These are phyloP conservation scores for Nycticorax nycticorax DNA, from an alignment of 2,113 vertebrate species.

Conservation along the genomic window DNA sequence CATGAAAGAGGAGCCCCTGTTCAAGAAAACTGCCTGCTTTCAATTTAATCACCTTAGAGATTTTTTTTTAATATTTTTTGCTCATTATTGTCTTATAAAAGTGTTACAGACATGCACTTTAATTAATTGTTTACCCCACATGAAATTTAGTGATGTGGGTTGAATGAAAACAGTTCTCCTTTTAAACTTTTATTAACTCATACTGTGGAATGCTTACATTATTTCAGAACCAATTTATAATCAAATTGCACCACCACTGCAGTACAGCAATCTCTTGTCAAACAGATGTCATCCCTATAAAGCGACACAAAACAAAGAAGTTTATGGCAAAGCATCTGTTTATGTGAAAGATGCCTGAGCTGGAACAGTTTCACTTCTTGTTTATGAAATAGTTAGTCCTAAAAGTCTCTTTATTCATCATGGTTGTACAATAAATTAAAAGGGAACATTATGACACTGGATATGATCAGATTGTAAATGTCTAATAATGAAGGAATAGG, in stretches of 20 bases:
- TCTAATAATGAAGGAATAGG: slow-evolving; percentile 67
- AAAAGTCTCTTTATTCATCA: slow-evolving; percentile 72
- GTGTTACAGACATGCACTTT: neutral
- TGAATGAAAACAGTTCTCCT: slow-evolving; percentile 64
- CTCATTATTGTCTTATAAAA: neutral
- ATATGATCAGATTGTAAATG: slow-evolving; percentile 64
- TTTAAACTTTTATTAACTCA: slow-evolving; percentile 75
- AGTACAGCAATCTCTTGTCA: slow-evolving; percentile 74
- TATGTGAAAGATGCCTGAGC: slow-evolving; percentile 64
- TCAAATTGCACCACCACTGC: slow-evolving; percentile 71
- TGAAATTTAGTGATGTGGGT: slow-evolving; percentile 52
- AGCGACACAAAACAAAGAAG: slow-evolving; percentile 69
- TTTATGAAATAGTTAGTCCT: slow-evolving; percentile 65
- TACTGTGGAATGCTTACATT: slow-evolving; percentile 69
- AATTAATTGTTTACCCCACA: slow-evolving; percentile 51
- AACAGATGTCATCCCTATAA: slow-evolving; percentile 76
- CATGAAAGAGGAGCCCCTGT: neutral
- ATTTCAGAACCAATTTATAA: slow-evolving; percentile 72
- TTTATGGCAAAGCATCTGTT: slow-evolving; percentile 79
- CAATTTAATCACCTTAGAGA: neutral
- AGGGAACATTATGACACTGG: slow-evolving; percentile 52
- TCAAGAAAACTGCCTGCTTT: neutral
- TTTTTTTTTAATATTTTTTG: neutral
- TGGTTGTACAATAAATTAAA: slow-evolving; percentile 63
- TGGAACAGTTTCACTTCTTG: slow-evolving; percentile 67